Conservation (phyloP, 2,797 vertebrate genomes). For the Myotis findleyi region DNA sequence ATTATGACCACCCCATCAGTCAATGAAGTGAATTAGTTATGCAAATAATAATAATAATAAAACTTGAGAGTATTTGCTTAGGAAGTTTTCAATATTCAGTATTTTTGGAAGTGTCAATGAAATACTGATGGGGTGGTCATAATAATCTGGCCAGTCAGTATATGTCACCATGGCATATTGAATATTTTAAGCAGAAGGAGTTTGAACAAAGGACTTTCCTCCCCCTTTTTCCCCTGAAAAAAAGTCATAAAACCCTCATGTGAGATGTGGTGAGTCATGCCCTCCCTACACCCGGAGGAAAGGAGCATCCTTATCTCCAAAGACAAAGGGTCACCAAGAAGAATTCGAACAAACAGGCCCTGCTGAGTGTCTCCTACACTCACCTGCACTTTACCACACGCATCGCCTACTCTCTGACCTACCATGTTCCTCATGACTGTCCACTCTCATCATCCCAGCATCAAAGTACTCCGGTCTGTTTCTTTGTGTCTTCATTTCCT, state of each 20-base stretch:
- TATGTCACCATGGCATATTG: neutral
- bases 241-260: neutral
- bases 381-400: neutral
- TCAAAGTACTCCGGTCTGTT: neutral
- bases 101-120: too few species aligned
- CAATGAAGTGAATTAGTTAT: too few species aligned
- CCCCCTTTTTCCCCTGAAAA: neutral
- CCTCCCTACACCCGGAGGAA: neutral
- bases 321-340: neutral
- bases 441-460: neutral
- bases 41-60: too few species aligned
- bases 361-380: neutral
- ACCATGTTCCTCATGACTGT: fast-evolving
- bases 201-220: neutral
- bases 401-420: neutral
- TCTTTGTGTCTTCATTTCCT: neutral
- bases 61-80: too few species aligned
- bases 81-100: too few species aligned
- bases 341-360: neutral
- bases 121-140: too few species aligned
- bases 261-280: neutral
- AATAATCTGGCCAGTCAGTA: too few species aligned
- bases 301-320: neutral
- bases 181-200: neutral
- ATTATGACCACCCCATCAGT: too few species aligned